Base-by-base conservation (phyloP, 1,140 invertebrate species). In the Drosophila orosa region DNA sequence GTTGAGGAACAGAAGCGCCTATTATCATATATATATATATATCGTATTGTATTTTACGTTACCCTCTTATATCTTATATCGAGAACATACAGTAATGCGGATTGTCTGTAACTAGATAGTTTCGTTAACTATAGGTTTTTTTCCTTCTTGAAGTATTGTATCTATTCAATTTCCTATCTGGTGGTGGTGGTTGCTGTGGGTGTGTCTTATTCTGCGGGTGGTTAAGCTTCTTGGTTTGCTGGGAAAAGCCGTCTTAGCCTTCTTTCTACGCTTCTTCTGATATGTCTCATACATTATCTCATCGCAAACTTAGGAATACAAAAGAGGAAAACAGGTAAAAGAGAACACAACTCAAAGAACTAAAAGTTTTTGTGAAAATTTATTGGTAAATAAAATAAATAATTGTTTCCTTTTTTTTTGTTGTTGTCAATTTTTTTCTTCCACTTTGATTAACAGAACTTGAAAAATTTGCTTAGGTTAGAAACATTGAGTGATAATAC, bases 351-450 rank as follows among this genome's bases (percentile, higher is more conserved):
- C 48, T 37, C 13, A 59, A 66, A 40, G 22, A 44, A 72, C 35
- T 58, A 40, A 69, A 61, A 45, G 42, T 65, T 77, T 82, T 84
- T 65, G 45, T 73, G 31, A 72, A 84, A 80, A 85, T 84, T 84
- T 84, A 84, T 84, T 84, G 59, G 76, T 83, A 80, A 84, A 80
- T 84, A 76, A 84, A 84, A 85, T 84, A 84, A 84, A 84, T 84
- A 84, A 84, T 73, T 54, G 50, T 54, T 54, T 35, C 31, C 35
- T 35, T 80, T 57, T 65, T 57, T 75, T 78, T 58, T 5, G n/a
- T n/a, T n/a, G n/a, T 40, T 54, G 19, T 25, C 19, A 52, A n/a
- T 54, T 37, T 50, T 67, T 48, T 48, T 71, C 35, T 65, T 74
- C 37, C 45, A 47, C 71, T 74, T 75, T 40, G 74, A 83, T 83